Base-by-base conservation (phyloP, 2,888 invertebrate species). In the Drosophila suboccidentalis region DNA sequence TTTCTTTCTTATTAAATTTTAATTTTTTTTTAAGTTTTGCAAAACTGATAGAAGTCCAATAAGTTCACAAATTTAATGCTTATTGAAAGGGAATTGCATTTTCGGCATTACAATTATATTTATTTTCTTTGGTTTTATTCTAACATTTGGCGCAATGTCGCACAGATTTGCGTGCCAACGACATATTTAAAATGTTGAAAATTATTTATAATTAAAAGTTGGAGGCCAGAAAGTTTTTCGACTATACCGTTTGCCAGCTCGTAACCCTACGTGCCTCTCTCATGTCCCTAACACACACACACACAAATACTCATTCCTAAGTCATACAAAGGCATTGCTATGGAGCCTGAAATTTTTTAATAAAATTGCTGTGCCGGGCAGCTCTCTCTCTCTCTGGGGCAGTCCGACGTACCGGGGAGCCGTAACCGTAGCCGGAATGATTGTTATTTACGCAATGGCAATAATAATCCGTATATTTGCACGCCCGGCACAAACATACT, bases 161-260 rank as follows among this genome's bases (percentile, higher is more conserved):
- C 82, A 84, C 89, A 89, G 88, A 85, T 87, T 87, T 86, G 86
- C 79, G 72, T 87, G 87, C 90, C 87, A 90, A 77, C 79, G 90
- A 87, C 87, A 90, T 87, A 87, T 87, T 87, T 87, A 90, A 87
- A 88, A 82, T 88, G 84, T 80, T 86, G 68, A 80, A 88, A 90
- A 87, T 89, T 90, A 90, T 89, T 87, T 87, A 90, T 87, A 88
- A 90, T 88, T 88, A 88, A 90, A 87, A 87, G 90, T 87, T 90
- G 62, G 80, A 88, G 81, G 76, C 83, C 86, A 87, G 81, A 89
- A 88, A 79, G 63, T 83, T 84, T 87, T 79, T 71, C 63, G 63
- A 49, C 57, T 41, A 53, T 63, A 51, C 58, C 50, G 67, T 26
- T 75, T 75, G 77, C 71, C 80, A 75, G 75, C 60, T 47, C 57